Evolutionary conservation across 2,797 vertebrate species (phyloP).

Genomic region (Fistularia tabacaria): DNA sequence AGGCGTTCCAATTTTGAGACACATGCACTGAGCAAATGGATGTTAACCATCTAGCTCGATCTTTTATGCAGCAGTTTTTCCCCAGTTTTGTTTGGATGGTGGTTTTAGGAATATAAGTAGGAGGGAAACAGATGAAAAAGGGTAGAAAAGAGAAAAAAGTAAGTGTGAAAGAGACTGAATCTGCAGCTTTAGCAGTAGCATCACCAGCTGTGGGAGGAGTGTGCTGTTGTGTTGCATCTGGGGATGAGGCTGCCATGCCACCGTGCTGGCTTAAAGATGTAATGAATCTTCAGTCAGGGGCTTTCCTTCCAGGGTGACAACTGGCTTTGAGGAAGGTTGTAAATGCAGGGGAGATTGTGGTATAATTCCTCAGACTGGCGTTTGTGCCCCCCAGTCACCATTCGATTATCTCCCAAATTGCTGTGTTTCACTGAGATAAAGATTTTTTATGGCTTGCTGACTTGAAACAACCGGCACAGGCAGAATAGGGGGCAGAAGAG

Average conservation of each 20-base stretch:
- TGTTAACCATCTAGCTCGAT: constrained; percentile 19
- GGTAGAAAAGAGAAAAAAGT: constrained; percentile 26
- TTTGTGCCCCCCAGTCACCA: constrained; percentile 99
- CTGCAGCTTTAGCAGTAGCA: constrained; percentile 56
- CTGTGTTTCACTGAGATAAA: constrained; percentile 99
- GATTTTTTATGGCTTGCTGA: constrained; percentile 99
- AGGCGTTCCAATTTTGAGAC: background rate
- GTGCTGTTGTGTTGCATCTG: constrained; percentile 75
- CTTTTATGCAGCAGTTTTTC: constrained; percentile 20
- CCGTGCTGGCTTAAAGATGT: constrained; percentile 88
- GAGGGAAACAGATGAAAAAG: constrained; percentile 38
- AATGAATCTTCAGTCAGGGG: constrained; percentile 90
- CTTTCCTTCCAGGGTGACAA: constrained; percentile 89
- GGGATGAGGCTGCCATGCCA: constrained; percentile 80
- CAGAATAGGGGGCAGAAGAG: constrained; percentile 73
- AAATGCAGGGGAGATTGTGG: constrained; percentile 99
- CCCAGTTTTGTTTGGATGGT: constrained; percentile 35
- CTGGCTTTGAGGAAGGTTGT: constrained; percentile 97
- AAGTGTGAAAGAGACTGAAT: constrained; percentile 50
- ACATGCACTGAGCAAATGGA: constrained; percentile 17
- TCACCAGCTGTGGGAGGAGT: constrained; percentile 70
- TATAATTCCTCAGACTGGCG: constrained; percentile 99
- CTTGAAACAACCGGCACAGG: constrained; percentile 97
- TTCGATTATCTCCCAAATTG: constrained; percentile 99
- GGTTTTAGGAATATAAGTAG: constrained; percentile 52